Percentiles rank a stretch among this genome's conserved stretches.
phyloP scores from a whole-genome alignment of 2,888 invertebrate genomes.

The Meandrusa payeni region DNA sequence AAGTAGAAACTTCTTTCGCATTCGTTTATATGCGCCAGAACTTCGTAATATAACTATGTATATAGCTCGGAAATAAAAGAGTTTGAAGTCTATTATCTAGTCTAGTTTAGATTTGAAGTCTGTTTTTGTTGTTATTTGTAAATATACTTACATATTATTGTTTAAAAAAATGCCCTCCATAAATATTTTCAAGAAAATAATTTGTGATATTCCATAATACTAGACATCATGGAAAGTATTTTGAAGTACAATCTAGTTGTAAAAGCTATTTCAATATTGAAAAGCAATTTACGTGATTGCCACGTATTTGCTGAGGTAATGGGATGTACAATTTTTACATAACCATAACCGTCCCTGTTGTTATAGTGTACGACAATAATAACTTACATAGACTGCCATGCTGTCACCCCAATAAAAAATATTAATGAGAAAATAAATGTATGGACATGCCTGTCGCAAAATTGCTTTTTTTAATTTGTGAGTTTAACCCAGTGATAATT shows the following conservation, averaged over 20 bases:
- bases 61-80: no score
- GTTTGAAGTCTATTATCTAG: no score
- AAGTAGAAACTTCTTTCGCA: no score
- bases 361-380: conserved; percentile 27
- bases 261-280: conserved; percentile 4
- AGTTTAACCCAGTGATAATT: no score
- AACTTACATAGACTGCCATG: conserved; percentile 32
- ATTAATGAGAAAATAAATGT: conserved; percentile 22
- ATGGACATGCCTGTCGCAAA: conserved; percentile 26
- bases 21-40: no score
- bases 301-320: conserved; percentile 17
- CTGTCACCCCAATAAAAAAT: conserved; percentile 29
- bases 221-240: background rate
- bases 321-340: conserved; percentile 19
- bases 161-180: no score
- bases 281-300: conserved; percentile 22
- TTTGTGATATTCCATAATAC: background rate
- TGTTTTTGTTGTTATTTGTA: no score
- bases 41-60: no score
- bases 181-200: no score
- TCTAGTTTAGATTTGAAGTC: no score
- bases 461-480: no score
- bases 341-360: conserved; percentile 20
- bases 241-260: conserved; percentile 2
- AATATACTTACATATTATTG: no score